Conservation (phyloP, 23 tunicate genomes). For the Oikopleura dioica region DNA sequence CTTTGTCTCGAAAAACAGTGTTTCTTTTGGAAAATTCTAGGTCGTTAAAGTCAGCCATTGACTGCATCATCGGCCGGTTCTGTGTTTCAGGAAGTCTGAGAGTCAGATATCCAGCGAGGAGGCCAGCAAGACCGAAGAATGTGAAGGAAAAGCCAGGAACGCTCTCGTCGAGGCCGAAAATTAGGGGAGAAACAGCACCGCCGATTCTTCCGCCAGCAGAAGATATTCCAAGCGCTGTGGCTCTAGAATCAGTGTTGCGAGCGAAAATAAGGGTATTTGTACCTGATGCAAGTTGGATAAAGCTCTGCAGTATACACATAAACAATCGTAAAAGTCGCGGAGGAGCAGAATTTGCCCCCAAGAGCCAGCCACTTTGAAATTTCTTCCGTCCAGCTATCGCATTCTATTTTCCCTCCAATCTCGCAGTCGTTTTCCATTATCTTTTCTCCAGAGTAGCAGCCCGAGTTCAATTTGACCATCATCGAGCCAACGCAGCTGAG, state of each 20-base stretch:
- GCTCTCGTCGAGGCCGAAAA: background rate
- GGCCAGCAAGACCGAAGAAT: conserved; percentile 8
- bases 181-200: background rate
- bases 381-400: too few relatives aligned
- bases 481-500: background rate
- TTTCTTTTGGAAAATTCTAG: too few relatives aligned
- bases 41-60: too few relatives aligned
- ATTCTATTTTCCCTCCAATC: too few relatives aligned
- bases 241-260: too few relatives aligned
- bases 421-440: too few relatives aligned
- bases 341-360: background rate
- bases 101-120: too few relatives aligned
- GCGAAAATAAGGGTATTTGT: too few relatives aligned
- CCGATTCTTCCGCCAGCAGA: conserved; percentile 7
- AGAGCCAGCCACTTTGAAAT: background rate
- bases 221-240: conserved; percentile 16
- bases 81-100: too few relatives aligned
- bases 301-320: conserved; percentile 22
- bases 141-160: background rate
- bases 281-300: conserved; percentile 22
- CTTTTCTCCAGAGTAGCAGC: too few relatives aligned
- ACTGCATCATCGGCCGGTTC: too few relatives aligned
- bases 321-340: conserved; percentile 11
- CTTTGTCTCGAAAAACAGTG: too few relatives aligned
- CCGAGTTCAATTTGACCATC: background rate